These are phyloP conservation scores for Eueides isabella DNA, from an alignment of 1,140 invertebrate genomes.

Conservation along the genomic window DNA sequence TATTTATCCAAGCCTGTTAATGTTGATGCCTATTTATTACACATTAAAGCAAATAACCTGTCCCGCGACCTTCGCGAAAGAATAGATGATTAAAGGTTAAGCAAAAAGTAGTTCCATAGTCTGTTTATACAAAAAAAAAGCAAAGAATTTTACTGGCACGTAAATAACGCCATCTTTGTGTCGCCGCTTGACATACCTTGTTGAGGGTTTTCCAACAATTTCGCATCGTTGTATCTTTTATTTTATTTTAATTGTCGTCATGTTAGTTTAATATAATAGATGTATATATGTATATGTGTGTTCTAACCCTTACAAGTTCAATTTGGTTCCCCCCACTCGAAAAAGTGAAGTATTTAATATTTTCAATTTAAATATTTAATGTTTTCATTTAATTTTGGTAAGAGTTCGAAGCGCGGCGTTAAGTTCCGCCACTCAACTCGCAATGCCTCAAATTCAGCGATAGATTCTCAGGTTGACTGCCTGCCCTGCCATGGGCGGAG, in stretches of 20 bases:
- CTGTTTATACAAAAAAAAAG: constrained; percentile 43
- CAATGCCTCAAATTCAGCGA: too few species aligned
- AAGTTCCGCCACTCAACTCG: too few species aligned
- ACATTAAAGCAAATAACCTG: constrained; percentile 20
- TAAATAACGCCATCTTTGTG: constrained; percentile 42
- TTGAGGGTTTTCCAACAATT: constrained; percentile 11
- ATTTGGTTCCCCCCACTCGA: too few species aligned
- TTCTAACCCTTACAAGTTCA: too few species aligned
- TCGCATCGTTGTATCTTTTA: background rate
- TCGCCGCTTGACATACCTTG: constrained; percentile 12
- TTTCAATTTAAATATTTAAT: too few species aligned
- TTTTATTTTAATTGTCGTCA: background rate
- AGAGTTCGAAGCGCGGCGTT: too few species aligned
- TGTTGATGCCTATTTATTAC: background rate
- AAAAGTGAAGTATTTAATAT: too few species aligned
- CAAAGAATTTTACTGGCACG: constrained; percentile 29
- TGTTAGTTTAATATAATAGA: background rate
- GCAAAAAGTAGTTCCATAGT: constrained; percentile 40
- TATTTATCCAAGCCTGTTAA: background rate
- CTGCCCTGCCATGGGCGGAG: too few species aligned
- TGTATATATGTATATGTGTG: too few species aligned
- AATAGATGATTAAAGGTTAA: constrained; percentile 35
- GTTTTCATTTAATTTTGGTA: too few species aligned
- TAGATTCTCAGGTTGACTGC: too few species aligned
- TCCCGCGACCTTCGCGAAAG: constrained; percentile 24